These are phyloP conservation scores for Silurus lanzhouensis DNA, from an alignment of 2,797 vertebrate species.

Conservation along the genomic window DNA sequence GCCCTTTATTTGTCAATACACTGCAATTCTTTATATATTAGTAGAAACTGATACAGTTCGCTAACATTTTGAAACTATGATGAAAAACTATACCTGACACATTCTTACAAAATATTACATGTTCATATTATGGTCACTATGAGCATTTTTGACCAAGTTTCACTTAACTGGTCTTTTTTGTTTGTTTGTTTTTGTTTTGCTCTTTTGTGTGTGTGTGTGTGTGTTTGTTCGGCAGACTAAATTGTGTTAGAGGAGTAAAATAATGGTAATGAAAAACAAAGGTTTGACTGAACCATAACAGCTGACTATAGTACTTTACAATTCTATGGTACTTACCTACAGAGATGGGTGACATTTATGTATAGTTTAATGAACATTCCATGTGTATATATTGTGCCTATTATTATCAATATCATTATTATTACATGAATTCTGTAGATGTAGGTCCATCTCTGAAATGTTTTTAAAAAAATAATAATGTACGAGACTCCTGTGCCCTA, in stretches of 20 bases:
- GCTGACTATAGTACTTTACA: neutral
- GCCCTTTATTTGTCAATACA: neutral
- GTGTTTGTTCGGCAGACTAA: neutral
- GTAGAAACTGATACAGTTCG: neutral
- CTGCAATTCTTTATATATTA: neutral
- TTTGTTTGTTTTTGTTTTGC: too few relatives aligned
- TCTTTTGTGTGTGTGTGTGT: neutral
- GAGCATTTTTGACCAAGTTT: too few relatives aligned
- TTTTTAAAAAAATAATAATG: slow-evolving; percentile 5
- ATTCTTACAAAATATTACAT: too few relatives aligned
- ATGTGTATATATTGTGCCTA: neutral
- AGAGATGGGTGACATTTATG: neutral
- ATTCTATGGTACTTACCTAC: neutral
- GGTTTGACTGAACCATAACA: neutral
- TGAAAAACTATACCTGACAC: neutral
- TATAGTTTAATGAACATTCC: neutral
- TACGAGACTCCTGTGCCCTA: neutral
- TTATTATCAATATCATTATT: neutral
- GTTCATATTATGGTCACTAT: too few relatives aligned
- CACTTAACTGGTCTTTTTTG: too few relatives aligned
- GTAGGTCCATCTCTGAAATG: neutral
- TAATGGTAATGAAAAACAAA: neutral
- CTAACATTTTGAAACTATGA: neutral
- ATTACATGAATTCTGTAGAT: neutral
- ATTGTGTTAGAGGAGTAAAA: neutral